Conservation (phyloP, 2,797 vertebrate genomes). For the Aldrovandia affinis region DNA sequence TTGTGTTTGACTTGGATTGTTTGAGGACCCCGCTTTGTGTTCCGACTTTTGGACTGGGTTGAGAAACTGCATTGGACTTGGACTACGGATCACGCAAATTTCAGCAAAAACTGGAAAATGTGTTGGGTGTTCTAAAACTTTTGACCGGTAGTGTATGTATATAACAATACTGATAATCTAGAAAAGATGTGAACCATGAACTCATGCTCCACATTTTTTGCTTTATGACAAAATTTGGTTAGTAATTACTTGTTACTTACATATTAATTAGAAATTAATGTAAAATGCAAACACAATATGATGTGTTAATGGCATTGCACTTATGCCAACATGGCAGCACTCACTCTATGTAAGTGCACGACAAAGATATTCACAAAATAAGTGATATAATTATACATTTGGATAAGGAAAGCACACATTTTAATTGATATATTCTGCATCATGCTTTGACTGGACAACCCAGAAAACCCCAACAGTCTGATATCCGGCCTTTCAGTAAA, state of each 20-base stretch:
- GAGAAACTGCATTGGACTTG: no score
- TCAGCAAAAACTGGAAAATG: no score
- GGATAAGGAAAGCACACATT: conserved; percentile 54
- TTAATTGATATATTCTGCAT: conserved; percentile 48
- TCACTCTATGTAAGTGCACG: background rate
- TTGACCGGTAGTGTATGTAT: no score
- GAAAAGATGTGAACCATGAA: no score
- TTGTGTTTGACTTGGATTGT: no score
- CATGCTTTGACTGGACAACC: conserved; percentile 34
- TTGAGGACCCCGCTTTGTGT: no score
- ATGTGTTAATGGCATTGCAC: background rate
- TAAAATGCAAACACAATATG: background rate
- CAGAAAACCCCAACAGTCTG: conserved; percentile 40
- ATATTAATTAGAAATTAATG: background rate
- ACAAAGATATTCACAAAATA: background rate
- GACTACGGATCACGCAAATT: no score
- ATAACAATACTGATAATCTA: background rate
- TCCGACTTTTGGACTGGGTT: no score
- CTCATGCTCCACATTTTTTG: no score
- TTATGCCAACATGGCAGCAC: background rate
- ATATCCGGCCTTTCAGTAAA: conserved; percentile 37
- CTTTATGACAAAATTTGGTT: background rate
- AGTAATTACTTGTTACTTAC: background rate
- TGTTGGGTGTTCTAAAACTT: no score
- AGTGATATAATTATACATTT: no score